These are phyloP conservation scores for Aphelinus atriplicis DNA, from an alignment of 1,140 invertebrate species.

Conservation along the genomic window DNA sequence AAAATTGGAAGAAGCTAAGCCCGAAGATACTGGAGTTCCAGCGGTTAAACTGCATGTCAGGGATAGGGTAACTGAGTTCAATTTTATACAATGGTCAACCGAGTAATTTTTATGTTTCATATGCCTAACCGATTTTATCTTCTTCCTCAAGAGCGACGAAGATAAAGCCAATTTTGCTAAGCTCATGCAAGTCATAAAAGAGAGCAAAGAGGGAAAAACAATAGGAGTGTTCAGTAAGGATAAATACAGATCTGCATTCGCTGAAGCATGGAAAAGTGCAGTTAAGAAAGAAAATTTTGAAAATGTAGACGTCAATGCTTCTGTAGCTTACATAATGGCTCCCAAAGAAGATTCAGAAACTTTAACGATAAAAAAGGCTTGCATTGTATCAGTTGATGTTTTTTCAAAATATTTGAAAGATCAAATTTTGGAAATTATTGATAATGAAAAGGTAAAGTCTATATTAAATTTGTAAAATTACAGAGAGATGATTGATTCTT, in stretches of 20 bases:
- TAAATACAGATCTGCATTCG: constrained; percentile 91
- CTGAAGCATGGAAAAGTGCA: constrained; percentile 87
- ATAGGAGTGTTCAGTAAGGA: constrained; percentile 96
- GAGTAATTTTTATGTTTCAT: not conserved
- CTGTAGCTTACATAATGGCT: constrained; percentile 88
- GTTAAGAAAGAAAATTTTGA: constrained; percentile 84
- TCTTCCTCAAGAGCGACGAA: constrained; percentile 84
- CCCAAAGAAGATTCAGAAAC: constrained; percentile 96
- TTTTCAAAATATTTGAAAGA: constrained; percentile 97
- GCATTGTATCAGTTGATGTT: constrained; percentile 91
- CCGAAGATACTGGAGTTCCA: constrained; percentile 84
- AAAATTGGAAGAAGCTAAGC: constrained; percentile 88
- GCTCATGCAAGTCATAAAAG: constrained; percentile 85
- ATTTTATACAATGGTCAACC: too few relatives aligned
- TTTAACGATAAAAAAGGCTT: constrained; percentile 93
- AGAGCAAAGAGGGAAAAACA: constrained; percentile 89
- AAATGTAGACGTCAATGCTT: constrained; percentile 82
- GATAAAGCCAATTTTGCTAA: constrained; percentile 94
- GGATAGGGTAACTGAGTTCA: constrained; percentile 79
- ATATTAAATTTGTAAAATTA: constrained; percentile 24
- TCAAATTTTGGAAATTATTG: constrained; percentile 98
- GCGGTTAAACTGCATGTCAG: constrained; percentile 87
- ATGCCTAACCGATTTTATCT: too few relatives aligned
- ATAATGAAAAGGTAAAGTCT: constrained; percentile 86
- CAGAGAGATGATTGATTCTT: not conserved